Conservation (phyloP, 1,140 invertebrate species). For the Helicoverpa zea region DNA sequence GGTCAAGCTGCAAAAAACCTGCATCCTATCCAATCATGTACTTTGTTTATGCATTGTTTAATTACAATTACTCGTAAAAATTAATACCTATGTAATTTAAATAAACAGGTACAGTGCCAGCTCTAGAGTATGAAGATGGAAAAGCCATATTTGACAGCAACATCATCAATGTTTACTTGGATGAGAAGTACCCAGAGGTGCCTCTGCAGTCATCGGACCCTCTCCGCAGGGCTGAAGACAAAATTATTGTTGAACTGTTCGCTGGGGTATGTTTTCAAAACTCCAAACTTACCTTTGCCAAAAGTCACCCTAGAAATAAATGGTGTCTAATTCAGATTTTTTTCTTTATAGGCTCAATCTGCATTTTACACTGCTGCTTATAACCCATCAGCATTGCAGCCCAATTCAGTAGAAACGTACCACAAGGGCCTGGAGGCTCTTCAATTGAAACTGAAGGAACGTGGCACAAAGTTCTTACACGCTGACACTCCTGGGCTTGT, state of each 20-base stretch:
- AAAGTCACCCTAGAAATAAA: not conserved
- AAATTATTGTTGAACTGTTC: constrained; percentile 92
- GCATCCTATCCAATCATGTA: no score
- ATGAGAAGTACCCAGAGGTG: constrained; percentile 92
- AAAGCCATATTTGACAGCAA: constrained; percentile 81
- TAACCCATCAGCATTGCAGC: constrained; percentile 68
- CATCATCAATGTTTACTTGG: constrained; percentile 94
- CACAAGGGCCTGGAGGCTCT: constrained; percentile 88
- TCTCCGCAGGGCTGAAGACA: constrained; percentile 92
- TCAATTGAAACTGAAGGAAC: constrained; percentile 89
- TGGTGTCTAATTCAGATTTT: not conserved
- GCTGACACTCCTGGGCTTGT: constrained; percentile 91
- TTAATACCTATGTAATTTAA: not conserved
- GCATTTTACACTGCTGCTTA: constrained; percentile 82
- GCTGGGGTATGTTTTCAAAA: constrained; percentile 65
- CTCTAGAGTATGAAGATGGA: constrained; percentile 79
- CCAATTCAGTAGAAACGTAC: constrained; percentile 67
- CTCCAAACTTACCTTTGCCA: not conserved
- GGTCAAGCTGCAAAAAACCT: not conserved
- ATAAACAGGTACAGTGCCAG: constrained; percentile 74
- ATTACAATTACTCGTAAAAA: not conserved
- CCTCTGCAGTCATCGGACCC: constrained; percentile 91
- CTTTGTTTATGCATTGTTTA: no score
- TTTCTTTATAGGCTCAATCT: constrained; percentile 70
- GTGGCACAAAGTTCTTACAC: constrained; percentile 90